Conservation (phyloP, 2,888 invertebrate genomes). For the Marasmarcha lunaedactyla region DNA sequence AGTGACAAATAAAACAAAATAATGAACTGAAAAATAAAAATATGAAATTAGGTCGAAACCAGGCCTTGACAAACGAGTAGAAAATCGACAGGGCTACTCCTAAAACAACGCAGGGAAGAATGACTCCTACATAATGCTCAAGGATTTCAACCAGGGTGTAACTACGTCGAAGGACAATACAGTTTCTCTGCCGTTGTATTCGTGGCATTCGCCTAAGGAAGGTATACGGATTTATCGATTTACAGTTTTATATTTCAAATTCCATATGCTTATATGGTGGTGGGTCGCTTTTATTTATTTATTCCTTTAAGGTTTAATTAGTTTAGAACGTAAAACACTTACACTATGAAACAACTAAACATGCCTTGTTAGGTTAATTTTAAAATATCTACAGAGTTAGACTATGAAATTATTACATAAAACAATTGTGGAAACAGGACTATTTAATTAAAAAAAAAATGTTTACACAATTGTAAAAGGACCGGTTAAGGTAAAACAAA, state of each 20-base stretch:
- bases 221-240: slow-evolving; percentile 21
- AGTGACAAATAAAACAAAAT: slow-evolving; percentile 39
- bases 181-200: slow-evolving; percentile 22
- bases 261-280: slow-evolving; percentile 46
- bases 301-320: slow-evolving; percentile 3
- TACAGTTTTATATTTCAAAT: slow-evolving; percentile 29
- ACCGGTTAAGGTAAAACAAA: slow-evolving; percentile 40
- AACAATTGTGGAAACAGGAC: slow-evolving; percentile 41
- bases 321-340: slow-evolving; percentile 29
- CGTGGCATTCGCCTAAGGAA: slow-evolving; percentile 9
- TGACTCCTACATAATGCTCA: slow-evolving; percentile 23
- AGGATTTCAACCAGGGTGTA: slow-evolving; percentile 20
- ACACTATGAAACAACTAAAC: slow-evolving; percentile 41
- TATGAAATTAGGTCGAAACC: slow-evolving; percentile 30
- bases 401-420: slow-evolving; percentile 24
- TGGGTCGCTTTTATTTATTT: slow-evolving; percentile 35
- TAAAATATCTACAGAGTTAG: slow-evolving; percentile 26
- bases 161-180: slow-evolving; percentile 20
- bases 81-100: slow-evolving; percentile 38
- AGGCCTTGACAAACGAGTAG: slow-evolving; percentile 30
- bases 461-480: slow-evolving; percentile 47
- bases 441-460: slow-evolving; percentile 13
- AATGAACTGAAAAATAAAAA: slow-evolving; percentile 28
- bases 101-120: slow-evolving; percentile 40
- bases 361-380: slow-evolving; percentile 43